Base-by-base conservation (phyloP, 2,888 invertebrate species). In the Isoperla grammatica region DNA sequence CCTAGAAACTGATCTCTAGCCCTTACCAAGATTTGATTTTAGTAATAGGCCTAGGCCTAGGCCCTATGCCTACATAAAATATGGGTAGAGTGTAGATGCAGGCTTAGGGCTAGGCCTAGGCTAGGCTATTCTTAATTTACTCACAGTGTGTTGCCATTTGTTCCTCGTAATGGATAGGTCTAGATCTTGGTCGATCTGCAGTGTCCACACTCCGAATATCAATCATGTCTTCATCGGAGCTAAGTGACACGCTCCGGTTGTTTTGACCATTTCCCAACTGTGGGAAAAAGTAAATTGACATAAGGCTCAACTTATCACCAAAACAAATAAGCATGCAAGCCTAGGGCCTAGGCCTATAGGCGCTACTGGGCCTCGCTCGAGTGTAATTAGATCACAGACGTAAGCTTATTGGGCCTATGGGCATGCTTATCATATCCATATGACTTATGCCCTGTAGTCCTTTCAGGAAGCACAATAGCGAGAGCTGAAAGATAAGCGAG, bases 151-250 rank as follows among this genome's bases (percentile, higher is more conserved):
- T 61, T 22, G 56, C 59, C 48, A 42, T 57, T 19, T 56, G 60
- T 17, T 66, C 67, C n/a, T 66, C 66, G 15, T 65, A 59, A 39
- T 64, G 64, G 13, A 67, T 62, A 22, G 75, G 50, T 73, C 60
- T 64, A 35, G 71, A 73, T 61, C 75, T 79, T 59, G 80, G 76
- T 29, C 29, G 29, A 29, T 29, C 8, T 29, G 29, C 4, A 6
- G 29, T 29, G 29, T 29, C 29, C 8, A 29, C 29, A 63, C 83
- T 82, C 54, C 80, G 80, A 65, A 84, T 83, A 71, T 84, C 84
- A 67, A 83, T 81, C 83, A 84, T 84, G 70, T 83, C 84, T 73
- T 84, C 84, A 48, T 15, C 53, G 40, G 76, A 76, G 67, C 76
- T 75, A 60, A 74, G 71, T 39, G 75, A 71, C 60, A 69, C 20